A percentile compares a stretch with the other conserved stretches of the same genome.
Evolutionary conservation across 35 echinoderm and acorn worm species (phyloP).

Genomic region (Ophioderma brevispina): DNA sequence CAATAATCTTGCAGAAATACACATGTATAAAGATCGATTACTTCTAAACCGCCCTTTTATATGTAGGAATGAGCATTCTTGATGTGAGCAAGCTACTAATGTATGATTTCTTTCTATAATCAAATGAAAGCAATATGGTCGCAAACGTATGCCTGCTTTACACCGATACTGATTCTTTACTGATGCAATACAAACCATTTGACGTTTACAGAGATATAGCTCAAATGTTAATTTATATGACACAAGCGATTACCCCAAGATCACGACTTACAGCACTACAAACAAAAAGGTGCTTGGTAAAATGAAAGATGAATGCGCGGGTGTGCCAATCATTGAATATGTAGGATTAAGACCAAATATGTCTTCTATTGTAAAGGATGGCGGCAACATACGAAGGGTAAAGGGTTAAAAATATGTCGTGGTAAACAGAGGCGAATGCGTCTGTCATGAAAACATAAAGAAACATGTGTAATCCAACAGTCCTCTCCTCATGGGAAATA

Average conservation of each 20-base stretch:
- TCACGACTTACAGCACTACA: background rate
- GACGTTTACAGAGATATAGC: slow-evolving; percentile 33
- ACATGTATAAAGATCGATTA: background rate
- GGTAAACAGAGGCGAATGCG: background rate
- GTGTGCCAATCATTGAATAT: background rate
- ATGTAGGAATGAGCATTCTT: slow-evolving; percentile 4
- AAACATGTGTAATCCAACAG: background rate
- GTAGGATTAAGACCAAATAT: slow-evolving; percentile 28
- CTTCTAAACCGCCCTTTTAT: slow-evolving; percentile 9
- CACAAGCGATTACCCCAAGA: background rate
- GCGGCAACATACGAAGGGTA: background rate
- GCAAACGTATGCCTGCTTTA: background rate
- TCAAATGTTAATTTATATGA: background rate
- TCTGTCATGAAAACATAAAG: background rate
- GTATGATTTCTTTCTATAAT: slow-evolving; percentile 12
- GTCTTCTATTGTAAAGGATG: background rate
- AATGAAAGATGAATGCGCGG: slow-evolving; percentile 26
- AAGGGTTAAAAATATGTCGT: background rate
- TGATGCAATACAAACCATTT: background rate
- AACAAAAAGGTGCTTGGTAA: slow-evolving; percentile 47
- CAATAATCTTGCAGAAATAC: background rate
- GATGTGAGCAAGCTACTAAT: slow-evolving; percentile 15
- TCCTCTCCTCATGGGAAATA: background rate
- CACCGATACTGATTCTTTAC: slow-evolving; percentile 13
- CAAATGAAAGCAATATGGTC: background rate